phyloP scores from a whole-genome alignment of 2,113 vertebrate genomes.

The Actinemys pallida region DNA sequence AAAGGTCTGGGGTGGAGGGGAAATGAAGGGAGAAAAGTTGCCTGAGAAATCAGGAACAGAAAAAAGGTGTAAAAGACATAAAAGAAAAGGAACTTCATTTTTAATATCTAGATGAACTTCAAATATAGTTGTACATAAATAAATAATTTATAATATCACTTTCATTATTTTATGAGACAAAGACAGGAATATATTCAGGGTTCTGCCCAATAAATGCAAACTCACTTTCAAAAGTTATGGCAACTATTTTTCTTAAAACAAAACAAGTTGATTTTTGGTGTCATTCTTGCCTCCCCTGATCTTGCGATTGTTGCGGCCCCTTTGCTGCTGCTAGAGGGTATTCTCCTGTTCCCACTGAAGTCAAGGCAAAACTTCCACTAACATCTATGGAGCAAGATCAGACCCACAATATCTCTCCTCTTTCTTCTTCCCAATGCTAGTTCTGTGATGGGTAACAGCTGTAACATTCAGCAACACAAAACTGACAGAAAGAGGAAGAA shows the following conservation, averaged over 20 bases:
- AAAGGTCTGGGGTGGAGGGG: neutral
- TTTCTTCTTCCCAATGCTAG: neutral
- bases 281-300: neutral
- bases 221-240: neutral
- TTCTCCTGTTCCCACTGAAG: neutral
- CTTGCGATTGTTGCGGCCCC: neutral
- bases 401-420: neutral
- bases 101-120: neutral
- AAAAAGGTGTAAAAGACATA: rapidly evolving
- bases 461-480: neutral
- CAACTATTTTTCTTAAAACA: neutral
- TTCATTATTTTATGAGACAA: neutral
- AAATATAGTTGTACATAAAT: neutral
- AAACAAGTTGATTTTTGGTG: neutral
- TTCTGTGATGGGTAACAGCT: neutral
- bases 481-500: neutral
- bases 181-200: neutral
- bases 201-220: neutral
- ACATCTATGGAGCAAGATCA: neutral
- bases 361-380: neutral
- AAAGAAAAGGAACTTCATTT: neutral
- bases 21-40: neutral
- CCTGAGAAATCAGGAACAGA: neutral
- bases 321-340: neutral
- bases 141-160: neutral